These are phyloP conservation scores for Perizoma affinitatum DNA, from an alignment of 2,888 invertebrate genomes.

Conservation along the genomic window DNA sequence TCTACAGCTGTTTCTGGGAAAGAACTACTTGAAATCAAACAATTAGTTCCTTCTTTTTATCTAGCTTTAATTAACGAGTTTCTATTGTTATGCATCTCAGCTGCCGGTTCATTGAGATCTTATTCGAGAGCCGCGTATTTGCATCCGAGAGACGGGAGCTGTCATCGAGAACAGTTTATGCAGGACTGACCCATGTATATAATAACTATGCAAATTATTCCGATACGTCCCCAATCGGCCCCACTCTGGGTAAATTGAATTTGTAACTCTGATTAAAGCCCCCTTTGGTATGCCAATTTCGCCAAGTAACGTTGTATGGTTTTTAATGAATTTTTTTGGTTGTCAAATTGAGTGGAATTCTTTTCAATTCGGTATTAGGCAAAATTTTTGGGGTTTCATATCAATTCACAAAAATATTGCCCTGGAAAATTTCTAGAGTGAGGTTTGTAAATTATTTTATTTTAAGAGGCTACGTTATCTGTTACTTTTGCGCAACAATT, in stretches of 20 bases:
- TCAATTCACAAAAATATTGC: too few species aligned
- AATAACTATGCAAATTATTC: slow-evolving; percentile 83
- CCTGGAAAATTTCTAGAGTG: too few species aligned
- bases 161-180: slow-evolving; percentile 74
- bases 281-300: slow-evolving; percentile 69
- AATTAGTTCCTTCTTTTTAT: too few species aligned
- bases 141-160: slow-evolving; percentile 71
- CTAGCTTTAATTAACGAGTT: too few species aligned
- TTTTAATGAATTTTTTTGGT: slow-evolving; percentile 53
- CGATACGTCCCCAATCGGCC: slow-evolving; percentile 74
- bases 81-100: neutral
- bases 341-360: slow-evolving; percentile 29
- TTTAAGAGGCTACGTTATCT: too few species aligned
- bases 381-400: neutral
- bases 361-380: slow-evolving; percentile 22
- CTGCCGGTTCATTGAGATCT: slow-evolving; percentile 44
- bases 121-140: slow-evolving; percentile 57
- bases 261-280: slow-evolving; percentile 80
- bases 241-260: slow-evolving; percentile 74
- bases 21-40: too few species aligned
- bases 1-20: too few species aligned
- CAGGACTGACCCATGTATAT: slow-evolving; percentile 80
- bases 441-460: too few species aligned
- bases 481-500: too few species aligned
- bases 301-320: slow-evolving; percentile 42